These are phyloP conservation scores for Leucophenga montana DNA, from an alignment of 2,888 invertebrate species.

Conservation along the genomic window DNA sequence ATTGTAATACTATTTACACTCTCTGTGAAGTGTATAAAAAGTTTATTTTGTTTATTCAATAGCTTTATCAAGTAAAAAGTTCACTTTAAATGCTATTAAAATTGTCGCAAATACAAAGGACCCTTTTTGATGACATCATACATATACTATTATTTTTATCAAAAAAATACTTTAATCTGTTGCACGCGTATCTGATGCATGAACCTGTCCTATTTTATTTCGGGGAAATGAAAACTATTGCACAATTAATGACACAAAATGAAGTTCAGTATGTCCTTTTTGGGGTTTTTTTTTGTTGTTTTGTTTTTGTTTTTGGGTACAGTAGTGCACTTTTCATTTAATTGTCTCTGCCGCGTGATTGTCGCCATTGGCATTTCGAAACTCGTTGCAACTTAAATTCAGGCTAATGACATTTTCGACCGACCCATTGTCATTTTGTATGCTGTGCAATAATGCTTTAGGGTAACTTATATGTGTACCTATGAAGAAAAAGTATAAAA, in stretches of 20 bases:
- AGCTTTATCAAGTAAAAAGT: no score
- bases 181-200: no score
- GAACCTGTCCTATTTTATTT: no score
- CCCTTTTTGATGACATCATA: no score
- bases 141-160: no score
- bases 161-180: no score
- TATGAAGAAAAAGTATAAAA: slow-evolving; percentile 11
- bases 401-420: slow-evolving; percentile 36
- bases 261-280: background rate
- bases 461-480: background rate
- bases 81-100: no score
- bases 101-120: no score
- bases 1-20: no score
- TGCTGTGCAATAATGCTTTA: background rate
- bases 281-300: slow-evolving; percentile 1
- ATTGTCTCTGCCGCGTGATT: background rate
- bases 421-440: background rate
- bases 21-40: no score
- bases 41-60: no score
- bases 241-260: background rate
- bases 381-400: slow-evolving; percentile 25
- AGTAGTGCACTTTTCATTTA: slow-evolving; percentile 1
- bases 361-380: slow-evolving; percentile 2
- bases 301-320: background rate
- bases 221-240: background rate